Evolutionary conservation across 2,888 invertebrate species (phyloP).

Genomic region (Eristalinus aeneus): DNA sequence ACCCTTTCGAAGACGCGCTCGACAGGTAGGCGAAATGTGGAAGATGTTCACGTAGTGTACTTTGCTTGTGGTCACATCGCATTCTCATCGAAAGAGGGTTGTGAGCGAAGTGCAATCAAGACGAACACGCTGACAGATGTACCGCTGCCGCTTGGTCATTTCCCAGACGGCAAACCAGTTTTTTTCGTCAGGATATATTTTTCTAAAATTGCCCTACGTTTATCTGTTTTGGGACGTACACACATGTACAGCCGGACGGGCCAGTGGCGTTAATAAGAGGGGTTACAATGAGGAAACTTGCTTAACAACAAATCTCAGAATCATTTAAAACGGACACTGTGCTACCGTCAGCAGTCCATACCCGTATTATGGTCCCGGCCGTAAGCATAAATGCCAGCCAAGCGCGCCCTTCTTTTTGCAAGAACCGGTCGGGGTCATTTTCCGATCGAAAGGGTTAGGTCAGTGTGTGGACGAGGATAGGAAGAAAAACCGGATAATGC

Average conservation of each 20-base stretch:
- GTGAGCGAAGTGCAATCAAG: neutral
- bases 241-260: conserved; percentile 49
- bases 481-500: conserved; percentile 42
- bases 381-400: conserved; percentile 39
- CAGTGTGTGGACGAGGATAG: conserved; percentile 37
- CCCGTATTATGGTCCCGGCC: neutral
- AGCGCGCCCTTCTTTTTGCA: conserved; percentile 1
- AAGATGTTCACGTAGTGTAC: neutral
- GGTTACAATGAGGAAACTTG: conserved; percentile 51
- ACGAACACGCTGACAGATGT: conserved; percentile 37
- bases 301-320: conserved; percentile 57
- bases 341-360: neutral
- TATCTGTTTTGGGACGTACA: conserved; percentile 23
- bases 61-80: neutral
- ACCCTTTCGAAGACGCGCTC: conserved; percentile 4
- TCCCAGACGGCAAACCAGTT: conserved; percentile 3
- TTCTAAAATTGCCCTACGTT: conserved; percentile 34
- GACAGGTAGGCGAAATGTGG: neutral
- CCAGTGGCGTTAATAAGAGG: conserved; percentile 22
- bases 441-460: conserved; percentile 57
- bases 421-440: conserved; percentile 39
- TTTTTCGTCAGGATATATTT: conserved; percentile 45
- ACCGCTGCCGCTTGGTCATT: conserved; percentile 44
- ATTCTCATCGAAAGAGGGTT: neutral
- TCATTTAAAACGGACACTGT: conserved; percentile 55